Conservation (phyloP, 2,797 vertebrate genomes). For the Epinephelus coioides region DNA sequence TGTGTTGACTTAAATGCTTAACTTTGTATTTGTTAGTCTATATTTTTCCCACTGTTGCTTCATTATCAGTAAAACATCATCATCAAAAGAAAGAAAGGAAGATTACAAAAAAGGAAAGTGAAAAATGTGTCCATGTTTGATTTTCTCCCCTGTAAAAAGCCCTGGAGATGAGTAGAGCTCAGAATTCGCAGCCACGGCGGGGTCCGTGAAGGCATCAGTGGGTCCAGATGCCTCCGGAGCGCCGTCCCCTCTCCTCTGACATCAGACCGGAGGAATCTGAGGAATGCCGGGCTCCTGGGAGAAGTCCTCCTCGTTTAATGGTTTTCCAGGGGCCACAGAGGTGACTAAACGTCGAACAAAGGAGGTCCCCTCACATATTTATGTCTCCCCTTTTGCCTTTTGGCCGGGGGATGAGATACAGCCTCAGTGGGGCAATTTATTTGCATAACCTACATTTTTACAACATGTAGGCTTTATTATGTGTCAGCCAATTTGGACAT, state of each 20-base stretch:
- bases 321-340: conserved; percentile 80
- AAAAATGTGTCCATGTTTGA: neutral
- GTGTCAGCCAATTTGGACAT: neutral
- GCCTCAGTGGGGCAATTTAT: conserved; percentile 44
- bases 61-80: neutral
- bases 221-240: conserved; percentile 62
- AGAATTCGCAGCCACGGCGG: neutral
- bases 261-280: conserved; percentile 83
- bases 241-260: conserved; percentile 80
- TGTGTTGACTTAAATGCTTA: no score
- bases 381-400: conserved; percentile 63
- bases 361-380: conserved; percentile 67
- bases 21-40: neutral
- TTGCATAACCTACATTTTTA: conserved; percentile 68
- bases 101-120: neutral
- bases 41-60: neutral
- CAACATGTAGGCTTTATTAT: conserved; percentile 17
- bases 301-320: conserved; percentile 81
- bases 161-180: fast-evolving
- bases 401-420: conserved; percentile 62
- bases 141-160: neutral
- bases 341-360: conserved; percentile 82
- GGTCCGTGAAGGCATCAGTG: conserved; percentile 63
- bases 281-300: conserved; percentile 84
- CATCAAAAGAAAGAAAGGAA: neutral